phyloP scores from a whole-genome alignment of 1,140 invertebrate species.

The Danaus melanippus region DNA sequence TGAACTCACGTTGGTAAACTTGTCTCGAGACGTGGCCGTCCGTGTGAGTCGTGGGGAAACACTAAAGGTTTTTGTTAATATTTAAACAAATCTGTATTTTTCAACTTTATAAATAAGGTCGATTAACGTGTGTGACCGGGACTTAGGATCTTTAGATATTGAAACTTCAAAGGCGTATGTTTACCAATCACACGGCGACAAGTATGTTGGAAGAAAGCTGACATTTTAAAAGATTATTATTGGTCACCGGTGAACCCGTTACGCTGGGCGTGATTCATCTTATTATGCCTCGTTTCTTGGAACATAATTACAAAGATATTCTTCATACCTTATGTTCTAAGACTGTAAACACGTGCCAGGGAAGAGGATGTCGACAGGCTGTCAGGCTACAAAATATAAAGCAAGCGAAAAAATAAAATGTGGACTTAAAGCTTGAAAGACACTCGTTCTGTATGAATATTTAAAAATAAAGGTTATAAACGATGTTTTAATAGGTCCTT shows the following conservation, averaged over 20 bases:
- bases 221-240: conserved; percentile 14
- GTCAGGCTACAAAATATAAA: no score
- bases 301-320: no score
- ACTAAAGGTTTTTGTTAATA: background rate
- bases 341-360: no score
- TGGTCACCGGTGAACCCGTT: conserved; percentile 4
- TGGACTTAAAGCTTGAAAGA: no score
- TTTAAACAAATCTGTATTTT: background rate
- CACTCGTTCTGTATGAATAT: no score
- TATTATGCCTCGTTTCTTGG: no score
- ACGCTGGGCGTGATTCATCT: conserved; percentile 8
- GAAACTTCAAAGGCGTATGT: background rate
- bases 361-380: no score
- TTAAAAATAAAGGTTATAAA: no score
- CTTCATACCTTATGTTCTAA: no score
- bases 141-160: background rate
- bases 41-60: conserved; percentile 9
- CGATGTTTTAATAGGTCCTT: no score
- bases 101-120: background rate
- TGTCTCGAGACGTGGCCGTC: background rate
- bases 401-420: no score
- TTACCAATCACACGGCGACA: conserved; percentile 10
- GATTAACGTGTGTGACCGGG: background rate
- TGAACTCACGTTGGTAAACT: conserved; percentile 4
- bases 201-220: conserved; percentile 10